A percentile compares a stretch with the other conserved stretches of the same genome.
These are phyloP conservation scores for Phorcus lineatus DNA, from an alignment of 2,888 invertebrate species.

Conservation along the genomic window DNA sequence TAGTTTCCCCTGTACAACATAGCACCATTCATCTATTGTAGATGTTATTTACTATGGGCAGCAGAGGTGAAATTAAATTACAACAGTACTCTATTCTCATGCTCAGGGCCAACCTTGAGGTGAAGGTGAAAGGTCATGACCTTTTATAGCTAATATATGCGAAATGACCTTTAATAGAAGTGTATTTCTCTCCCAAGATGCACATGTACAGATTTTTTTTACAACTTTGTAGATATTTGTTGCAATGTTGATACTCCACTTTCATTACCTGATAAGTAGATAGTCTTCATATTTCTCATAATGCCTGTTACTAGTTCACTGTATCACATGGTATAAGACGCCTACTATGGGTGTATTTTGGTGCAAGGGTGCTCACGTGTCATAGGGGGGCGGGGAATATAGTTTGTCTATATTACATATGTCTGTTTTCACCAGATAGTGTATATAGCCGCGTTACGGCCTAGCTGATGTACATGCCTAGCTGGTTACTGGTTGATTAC, in stretches of 20 bases:
- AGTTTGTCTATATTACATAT: neutral
- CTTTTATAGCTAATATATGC: slow-evolving; percentile 11
- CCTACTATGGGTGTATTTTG: neutral
- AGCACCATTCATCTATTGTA: no score
- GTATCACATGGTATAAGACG: neutral
- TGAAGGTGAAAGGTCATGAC: neutral
- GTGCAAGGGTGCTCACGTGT: slow-evolving; percentile 10
- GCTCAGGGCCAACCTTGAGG: neutral
- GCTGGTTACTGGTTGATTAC: neutral
- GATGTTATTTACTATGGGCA: slow-evolving; percentile 12
- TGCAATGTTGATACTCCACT: slow-evolving; percentile 11
- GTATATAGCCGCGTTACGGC: neutral
- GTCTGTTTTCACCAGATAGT: slow-evolving; percentile 3
- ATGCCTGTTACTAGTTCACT: neutral
- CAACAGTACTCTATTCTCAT: neutral
- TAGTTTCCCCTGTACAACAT: no score
- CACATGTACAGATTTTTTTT: slow-evolving; percentile 17
- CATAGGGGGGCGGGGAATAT: slow-evolving; percentile 20
- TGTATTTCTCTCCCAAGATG: neutral
- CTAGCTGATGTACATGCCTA: neutral
- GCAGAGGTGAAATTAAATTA: slow-evolving; percentile 5
- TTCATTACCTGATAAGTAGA: neutral
- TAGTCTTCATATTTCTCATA: neutral
- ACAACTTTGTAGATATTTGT: slow-evolving; percentile 18
- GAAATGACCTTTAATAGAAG: neutral